Evolutionary conservation across 2,797 vertebrate genomes (phyloP).

Genomic region (Bovichtus variegatus): DNA sequence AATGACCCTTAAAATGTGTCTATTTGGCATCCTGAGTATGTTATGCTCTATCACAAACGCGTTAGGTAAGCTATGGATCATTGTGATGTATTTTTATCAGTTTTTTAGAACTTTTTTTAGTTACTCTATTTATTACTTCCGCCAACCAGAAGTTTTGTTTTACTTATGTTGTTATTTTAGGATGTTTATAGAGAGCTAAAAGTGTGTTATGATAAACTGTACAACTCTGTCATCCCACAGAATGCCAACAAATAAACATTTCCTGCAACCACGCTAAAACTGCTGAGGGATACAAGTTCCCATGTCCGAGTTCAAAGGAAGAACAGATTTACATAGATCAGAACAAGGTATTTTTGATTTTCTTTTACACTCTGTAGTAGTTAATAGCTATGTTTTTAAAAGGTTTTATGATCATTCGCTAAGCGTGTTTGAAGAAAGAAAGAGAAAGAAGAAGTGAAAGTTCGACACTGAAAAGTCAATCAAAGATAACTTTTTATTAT

Average conservation of each 20-base stretch:
- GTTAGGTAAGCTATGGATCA: neutral
- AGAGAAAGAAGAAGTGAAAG: conserved; percentile 3
- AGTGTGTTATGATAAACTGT: neutral
- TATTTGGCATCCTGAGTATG: rapidly evolving
- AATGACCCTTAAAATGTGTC: rapidly evolving
- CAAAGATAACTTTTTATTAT: neutral
- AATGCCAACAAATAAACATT: rapidly evolving
- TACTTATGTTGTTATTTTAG: too few relatives aligned
- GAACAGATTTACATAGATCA: rapidly evolving
- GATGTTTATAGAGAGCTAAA: neutral
- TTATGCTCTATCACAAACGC: rapidly evolving
- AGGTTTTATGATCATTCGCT: neutral
- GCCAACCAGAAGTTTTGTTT: rapidly evolving
- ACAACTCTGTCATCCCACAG: conserved; percentile 12
- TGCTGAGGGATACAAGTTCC: rapidly evolving
- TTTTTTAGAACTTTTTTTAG: neutral
- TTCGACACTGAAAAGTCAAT: neutral
- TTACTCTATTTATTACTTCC: neutral
- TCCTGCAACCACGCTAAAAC: neutral
- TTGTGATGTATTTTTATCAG: neutral
- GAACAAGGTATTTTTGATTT: conserved; percentile 22
- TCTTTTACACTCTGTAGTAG: neutral
- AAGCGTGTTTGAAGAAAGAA: neutral
- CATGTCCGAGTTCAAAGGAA: too few relatives aligned
- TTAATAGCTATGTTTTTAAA: neutral